phyloP scores from a whole-genome alignment of 2,797 vertebrate genomes.

The Acanthis flammea region DNA sequence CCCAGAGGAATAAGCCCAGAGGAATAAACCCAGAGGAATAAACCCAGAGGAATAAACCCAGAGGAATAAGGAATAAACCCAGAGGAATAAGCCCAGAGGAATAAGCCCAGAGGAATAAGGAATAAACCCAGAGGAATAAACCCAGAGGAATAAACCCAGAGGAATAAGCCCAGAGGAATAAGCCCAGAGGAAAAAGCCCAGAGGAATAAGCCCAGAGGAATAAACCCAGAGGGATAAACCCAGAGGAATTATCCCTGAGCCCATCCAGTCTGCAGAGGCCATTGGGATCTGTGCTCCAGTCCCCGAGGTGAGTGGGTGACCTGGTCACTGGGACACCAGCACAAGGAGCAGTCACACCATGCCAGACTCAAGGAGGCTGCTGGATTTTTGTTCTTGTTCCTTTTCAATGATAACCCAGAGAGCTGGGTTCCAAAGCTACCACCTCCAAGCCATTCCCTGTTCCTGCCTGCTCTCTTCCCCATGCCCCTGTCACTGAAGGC shows the following conservation, averaged over 20 bases:
- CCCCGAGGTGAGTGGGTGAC: not conserved
- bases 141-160: not conserved
- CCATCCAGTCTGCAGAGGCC: not conserved
- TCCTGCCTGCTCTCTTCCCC: not conserved
- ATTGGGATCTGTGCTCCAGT: not conserved
- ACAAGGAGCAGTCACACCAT: rapidly evolving
- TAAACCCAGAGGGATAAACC: not conserved
- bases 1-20: not conserved
- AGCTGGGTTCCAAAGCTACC: not conserved
- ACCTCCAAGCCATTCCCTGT: not conserved
- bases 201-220: not conserved
- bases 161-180: not conserved
- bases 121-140: no score
- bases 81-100: not conserved
- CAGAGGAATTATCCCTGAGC: not conserved
- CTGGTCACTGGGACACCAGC: not conserved
- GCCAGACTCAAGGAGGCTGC: not conserved
- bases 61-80: no score
- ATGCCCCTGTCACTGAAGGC: rapidly evolving
- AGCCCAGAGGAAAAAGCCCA: no score
- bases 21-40: not conserved
- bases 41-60: not conserved
- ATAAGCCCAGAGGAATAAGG: no score
- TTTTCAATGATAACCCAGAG: not conserved
- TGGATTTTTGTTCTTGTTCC: not conserved